phyloP scores from a whole-genome alignment of 1,140 invertebrate species.

The Bombus pascuorum region DNA sequence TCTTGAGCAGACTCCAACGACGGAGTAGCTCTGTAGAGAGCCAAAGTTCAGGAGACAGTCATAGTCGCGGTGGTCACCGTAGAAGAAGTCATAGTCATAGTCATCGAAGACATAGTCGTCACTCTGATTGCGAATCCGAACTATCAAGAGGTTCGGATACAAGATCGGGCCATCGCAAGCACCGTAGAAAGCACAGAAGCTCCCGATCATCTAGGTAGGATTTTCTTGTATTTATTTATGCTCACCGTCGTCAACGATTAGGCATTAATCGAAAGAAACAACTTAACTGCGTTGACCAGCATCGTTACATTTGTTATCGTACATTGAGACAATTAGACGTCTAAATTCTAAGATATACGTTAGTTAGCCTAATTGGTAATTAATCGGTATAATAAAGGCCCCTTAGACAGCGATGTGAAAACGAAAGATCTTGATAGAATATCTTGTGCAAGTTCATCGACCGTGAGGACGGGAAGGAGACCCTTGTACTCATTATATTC shows the following conservation, averaged over 20 bases:
- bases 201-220: constrained; percentile 79
- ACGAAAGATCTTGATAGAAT: constrained; percentile 33
- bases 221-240: not conserved
- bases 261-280: not conserved
- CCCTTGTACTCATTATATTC: constrained; percentile 56
- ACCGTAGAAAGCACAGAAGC: constrained; percentile 85
- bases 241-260: not conserved
- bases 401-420: constrained; percentile 18
- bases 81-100: constrained; percentile 84
- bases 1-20: constrained; percentile 82
- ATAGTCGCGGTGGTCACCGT: constrained; percentile 79
- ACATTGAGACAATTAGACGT: constrained; percentile 19
- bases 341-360: not conserved
- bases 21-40: constrained; percentile 89
- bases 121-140: constrained; percentile 95
- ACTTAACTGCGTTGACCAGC: not conserved
- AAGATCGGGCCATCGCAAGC: constrained; percentile 88
- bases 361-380: constrained; percentile 38
- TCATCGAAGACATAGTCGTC: constrained; percentile 89
- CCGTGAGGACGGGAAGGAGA: constrained; percentile 38
- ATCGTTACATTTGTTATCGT: constrained; percentile 30
- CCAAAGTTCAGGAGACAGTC: constrained; percentile 87
- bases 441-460: constrained; percentile 47
- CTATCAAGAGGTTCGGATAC: constrained; percentile 90
- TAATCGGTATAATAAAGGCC: constrained; percentile 41